Conservation (phyloP, 2,113 vertebrate species). For the Cyphomyrus discorhynchus region DNA sequence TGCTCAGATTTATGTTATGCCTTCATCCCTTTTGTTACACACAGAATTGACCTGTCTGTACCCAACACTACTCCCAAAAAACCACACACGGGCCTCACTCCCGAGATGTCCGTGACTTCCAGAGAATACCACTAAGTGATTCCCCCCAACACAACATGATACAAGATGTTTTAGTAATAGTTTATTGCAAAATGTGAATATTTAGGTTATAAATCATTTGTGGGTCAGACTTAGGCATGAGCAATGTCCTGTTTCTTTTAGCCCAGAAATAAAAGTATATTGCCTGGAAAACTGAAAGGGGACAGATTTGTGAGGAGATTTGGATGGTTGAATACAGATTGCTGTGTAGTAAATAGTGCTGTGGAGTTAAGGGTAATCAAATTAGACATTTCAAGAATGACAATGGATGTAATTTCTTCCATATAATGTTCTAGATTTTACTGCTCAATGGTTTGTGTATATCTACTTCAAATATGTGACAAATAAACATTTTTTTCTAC, state of each 20-base stretch:
- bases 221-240: background rate
- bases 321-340: background rate
- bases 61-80: background rate
- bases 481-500: conserved; percentile 15
- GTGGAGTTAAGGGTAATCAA: background rate
- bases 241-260: background rate
- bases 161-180: background rate
- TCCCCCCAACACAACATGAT: background rate
- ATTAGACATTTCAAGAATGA: background rate
- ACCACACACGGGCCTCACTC: background rate
- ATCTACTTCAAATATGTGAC: conserved; percentile 1
- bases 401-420: background rate
- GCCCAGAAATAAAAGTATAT: background rate
- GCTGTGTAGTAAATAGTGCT: background rate
- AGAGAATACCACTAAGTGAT: background rate
- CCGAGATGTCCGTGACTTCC: background rate
- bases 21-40: background rate
- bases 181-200: background rate
- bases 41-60: background rate
- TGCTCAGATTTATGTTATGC: background rate
- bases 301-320: background rate
- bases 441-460: conserved; percentile 13
- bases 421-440: conserved; percentile 6
- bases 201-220: background rate
- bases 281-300: background rate